Percentiles rank a stretch among this genome's conserved stretches.
Conservation (phyloP, 92 coral and sea anemone genomes). For the Siderastrea radians region DNA sequence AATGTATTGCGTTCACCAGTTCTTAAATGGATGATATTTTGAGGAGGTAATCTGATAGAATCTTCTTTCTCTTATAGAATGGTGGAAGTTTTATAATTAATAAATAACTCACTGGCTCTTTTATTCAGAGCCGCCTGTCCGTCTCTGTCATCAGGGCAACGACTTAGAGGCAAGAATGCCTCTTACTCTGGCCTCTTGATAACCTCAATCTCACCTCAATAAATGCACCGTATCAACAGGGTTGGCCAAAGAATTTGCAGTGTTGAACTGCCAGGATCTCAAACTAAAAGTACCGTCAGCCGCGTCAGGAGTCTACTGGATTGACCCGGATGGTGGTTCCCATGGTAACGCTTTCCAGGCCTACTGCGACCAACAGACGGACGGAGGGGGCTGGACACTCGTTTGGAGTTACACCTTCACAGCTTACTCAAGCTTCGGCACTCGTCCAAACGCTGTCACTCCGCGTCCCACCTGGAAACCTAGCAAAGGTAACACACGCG, state of each 20-base stretch:
- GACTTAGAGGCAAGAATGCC: not conserved
- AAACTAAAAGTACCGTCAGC: not conserved
- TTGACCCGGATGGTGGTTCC: slow-evolving; percentile 23
- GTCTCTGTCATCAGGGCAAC: no score
- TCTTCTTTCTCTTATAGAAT: no score
- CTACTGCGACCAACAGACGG: slow-evolving; percentile 28
- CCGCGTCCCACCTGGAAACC: slow-evolving; percentile 30
- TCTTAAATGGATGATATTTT: no score
- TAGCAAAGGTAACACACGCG: no score
- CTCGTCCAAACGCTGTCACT: slow-evolving; percentile 40
- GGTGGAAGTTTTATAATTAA: no score
- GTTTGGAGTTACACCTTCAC: slow-evolving; percentile 53
- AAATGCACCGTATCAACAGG: not conserved
- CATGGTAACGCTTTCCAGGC: slow-evolving; percentile 19
- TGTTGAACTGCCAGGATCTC: not conserved
- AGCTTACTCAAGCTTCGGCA: not conserved
- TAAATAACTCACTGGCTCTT: no score
- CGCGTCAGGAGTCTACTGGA: slow-evolving; percentile 17
- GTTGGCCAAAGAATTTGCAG: not conserved
- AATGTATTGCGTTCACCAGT: no score
- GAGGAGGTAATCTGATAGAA: no score
- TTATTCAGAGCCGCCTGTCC: no score
- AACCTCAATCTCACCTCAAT: not conserved
- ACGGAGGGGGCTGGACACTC: slow-evolving; percentile 43
- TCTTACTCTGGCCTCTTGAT: not conserved